Evolutionary conservation across 2,113 vertebrate genomes (phyloP).

Genomic region (Saccopteryx leptura): DNA sequence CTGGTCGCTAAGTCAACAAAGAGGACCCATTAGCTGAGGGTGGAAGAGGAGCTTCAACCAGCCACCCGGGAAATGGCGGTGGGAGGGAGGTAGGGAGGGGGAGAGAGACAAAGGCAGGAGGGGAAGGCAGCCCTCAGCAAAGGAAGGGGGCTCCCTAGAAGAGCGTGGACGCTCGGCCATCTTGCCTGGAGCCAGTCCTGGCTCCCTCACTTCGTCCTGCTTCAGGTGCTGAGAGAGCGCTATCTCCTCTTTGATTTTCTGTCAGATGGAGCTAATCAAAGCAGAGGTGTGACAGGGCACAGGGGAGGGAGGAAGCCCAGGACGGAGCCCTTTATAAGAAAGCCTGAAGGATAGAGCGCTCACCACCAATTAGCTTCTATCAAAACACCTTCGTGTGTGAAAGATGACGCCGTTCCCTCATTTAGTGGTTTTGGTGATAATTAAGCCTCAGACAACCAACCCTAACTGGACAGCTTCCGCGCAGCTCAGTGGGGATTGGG

Average conservation of each 20-base stretch:
- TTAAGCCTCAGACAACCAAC: constrained; percentile 29
- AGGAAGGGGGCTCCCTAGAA: background rate
- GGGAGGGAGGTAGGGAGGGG: background rate
- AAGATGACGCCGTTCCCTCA: constrained; percentile 48
- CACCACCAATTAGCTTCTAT: constrained; percentile 44
- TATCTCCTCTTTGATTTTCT: constrained; percentile 32
- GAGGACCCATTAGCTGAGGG: background rate
- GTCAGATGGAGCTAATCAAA: constrained; percentile 36
- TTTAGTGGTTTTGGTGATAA: constrained; percentile 58
- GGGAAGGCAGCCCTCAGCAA: background rate
- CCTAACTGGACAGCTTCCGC: background rate
- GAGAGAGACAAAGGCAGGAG: background rate
- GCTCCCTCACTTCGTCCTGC: background rate
- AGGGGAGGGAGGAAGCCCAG: background rate
- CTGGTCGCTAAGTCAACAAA: background rate
- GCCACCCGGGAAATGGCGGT: background rate
- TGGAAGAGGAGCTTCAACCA: background rate
- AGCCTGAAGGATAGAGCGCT: background rate
- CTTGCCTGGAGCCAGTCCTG: background rate
- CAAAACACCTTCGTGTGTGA: constrained; percentile 42
- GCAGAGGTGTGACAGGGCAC: background rate
- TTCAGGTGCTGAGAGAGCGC: constrained; percentile 13
- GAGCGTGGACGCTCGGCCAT: background rate
- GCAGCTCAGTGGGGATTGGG: background rate
- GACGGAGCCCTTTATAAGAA: background rate